Base-by-base conservation (phyloP, 2,797 vertebrate species). In the Esox lucius region DNA sequence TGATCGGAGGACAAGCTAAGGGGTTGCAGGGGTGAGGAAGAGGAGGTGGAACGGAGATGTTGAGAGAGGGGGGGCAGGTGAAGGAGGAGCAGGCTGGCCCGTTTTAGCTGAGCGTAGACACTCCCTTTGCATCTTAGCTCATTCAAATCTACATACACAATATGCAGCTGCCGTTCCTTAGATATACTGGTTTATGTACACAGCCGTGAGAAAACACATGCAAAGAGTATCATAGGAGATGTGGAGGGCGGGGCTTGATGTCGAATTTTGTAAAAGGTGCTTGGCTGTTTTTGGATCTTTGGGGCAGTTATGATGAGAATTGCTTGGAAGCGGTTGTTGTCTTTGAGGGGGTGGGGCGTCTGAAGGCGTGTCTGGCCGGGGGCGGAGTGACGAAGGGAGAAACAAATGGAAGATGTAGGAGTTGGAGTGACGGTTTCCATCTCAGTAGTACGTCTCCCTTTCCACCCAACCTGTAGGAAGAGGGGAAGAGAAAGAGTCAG, bases 371-470 rank as follows among this genome's bases (percentile, higher is more conserved):
- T 89, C 75, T 90, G 86, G 89, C 83, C 83, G 81, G 85, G 87
- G 56, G 59, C 42, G 72, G 79, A 69, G 78, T 66, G 79, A 71
- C 24, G 62, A 70, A 68, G 86, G 73, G 86, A 82, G 83, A 83
- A 91, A 90, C 87, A 88, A 88, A 89, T 90, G 91, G 85, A 87
- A 84, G 85, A 90, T 89, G 90, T 79, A 75, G 85, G 75, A 49
- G 49, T 74, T 85, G 75, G 90, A 91, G 87, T 89, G 78, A 84
- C 89, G 87, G 81, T 86, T 73, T 79, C 88, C 78, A 31, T 88
- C 28, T 94, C 93, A 94, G 94, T 94, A 94, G 84, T 94, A 94
- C 39, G 94, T 95, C 89, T 95, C 94, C 87, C 16, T 94, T 78
- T 95, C 94, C 92, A 95, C 94, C 94, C 94, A 95, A 86, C 94